A percentile compares a stretch with the other conserved stretches of the same genome.
phyloP scores from a whole-genome alignment of 2,797 vertebrate genomes.

The Lepilemur ruficaudatus region DNA sequence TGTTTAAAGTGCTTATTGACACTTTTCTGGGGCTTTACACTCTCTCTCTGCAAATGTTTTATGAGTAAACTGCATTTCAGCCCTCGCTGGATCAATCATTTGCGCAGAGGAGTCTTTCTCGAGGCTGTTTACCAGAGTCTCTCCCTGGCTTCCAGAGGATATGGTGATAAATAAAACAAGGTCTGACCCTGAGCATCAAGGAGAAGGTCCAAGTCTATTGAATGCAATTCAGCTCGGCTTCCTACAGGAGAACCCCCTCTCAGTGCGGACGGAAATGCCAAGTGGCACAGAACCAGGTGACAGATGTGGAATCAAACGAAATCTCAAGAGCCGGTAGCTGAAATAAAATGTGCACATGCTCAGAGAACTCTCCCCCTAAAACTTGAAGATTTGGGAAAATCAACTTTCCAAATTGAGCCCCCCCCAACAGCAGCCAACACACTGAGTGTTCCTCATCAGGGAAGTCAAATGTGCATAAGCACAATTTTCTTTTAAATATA shows the following conservation, averaged over 20 bases:
- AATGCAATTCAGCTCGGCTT: not conserved
- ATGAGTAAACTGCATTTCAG: not conserved
- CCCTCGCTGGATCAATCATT: not conserved
- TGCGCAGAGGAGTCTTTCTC: not conserved
- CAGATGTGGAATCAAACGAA: not conserved
- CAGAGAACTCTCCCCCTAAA: not conserved
- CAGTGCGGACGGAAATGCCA: not conserved
- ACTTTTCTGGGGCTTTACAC: constrained; percentile 3
- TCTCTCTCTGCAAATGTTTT: not conserved
- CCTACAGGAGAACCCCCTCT: not conserved
- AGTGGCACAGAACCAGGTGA: not conserved
- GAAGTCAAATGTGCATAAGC: not conserved
- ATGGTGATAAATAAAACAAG: not conserved
- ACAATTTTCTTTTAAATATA: not conserved
- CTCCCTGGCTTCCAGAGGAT: not conserved
- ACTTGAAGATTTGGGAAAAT: not conserved
- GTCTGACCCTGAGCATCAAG: not conserved
- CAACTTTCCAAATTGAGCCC: not conserved
- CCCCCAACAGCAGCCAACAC: accelerated
- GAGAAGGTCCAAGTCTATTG: not conserved
- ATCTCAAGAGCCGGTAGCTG: not conserved
- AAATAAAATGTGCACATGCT: not conserved
- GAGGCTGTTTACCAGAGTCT: not conserved
- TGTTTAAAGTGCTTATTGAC: not conserved
- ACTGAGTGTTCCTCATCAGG: not conserved